A percentile compares a stretch with the other conserved stretches of the same genome.
phyloP scores from a whole-genome alignment of 2,888 invertebrate species.

The Allolobophora icterica region DNA sequence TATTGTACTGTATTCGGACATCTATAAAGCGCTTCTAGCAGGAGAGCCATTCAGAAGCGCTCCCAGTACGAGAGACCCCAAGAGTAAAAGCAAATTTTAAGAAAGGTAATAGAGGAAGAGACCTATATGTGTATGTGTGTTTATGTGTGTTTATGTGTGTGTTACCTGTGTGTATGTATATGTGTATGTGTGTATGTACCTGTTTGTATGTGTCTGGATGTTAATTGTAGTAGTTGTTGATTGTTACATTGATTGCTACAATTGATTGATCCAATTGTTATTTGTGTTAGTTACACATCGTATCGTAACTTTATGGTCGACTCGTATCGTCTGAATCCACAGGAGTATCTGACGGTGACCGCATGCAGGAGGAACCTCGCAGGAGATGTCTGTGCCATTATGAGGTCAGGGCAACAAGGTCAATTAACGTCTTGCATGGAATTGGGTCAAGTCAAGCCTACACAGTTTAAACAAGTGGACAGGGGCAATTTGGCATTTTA shows the following conservation, averaged over 20 bases:
- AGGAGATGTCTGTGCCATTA: conserved; percentile 98
- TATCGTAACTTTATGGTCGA: conserved; percentile 99
- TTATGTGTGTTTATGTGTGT: background rate
- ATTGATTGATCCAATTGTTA: background rate
- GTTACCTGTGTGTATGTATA: background rate
- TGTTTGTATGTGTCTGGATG: background rate
- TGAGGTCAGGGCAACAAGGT: conserved; percentile 69
- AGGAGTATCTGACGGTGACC: conserved; percentile 96
- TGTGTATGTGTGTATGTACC: background rate
- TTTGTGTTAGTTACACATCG: conserved; percentile 77
- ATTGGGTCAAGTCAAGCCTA: background rate
- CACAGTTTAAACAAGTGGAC: background rate
- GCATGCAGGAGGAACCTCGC: conserved; percentile 95
- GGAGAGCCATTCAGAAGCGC: no score
- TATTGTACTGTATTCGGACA: no score
- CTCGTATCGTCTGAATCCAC: conserved; percentile 81
- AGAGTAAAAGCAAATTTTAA: no score
- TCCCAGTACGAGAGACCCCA: no score
- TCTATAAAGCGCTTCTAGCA: no score
- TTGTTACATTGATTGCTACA: background rate
- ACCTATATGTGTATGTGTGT: background rate
- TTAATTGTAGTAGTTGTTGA: background rate
- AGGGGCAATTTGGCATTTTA: no score
- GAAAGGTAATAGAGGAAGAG: no score
- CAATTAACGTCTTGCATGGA: background rate